Percentiles rank a stretch among this genome's conserved stretches.
Conservation (phyloP, 2,888 invertebrate genomes). For the Acrocera orbiculus region DNA sequence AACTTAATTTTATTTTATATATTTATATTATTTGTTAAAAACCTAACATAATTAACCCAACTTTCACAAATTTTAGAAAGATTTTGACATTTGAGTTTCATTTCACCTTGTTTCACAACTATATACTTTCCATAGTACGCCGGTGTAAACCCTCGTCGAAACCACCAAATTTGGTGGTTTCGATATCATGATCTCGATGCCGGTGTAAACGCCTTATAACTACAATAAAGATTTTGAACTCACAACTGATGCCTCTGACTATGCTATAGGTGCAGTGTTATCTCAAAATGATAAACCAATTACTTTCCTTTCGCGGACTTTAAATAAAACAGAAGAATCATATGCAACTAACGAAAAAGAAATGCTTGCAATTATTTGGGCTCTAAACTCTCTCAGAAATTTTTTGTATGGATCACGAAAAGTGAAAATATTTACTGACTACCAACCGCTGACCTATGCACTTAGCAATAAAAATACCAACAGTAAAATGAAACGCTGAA, state of each 20-base stretch:
- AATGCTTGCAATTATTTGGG: conserved; percentile 2
- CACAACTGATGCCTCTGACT: conserved; percentile 4
- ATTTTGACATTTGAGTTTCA: no score
- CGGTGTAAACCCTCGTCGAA: no score
- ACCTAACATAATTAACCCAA: no score
- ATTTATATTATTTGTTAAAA: no score
- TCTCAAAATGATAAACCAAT: conserved; percentile 3
- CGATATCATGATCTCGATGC: no score
- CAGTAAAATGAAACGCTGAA: conserved; percentile 4
- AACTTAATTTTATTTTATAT: no score
- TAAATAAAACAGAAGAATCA: conserved; percentile 3
- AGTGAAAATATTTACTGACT: conserved; percentile 1
- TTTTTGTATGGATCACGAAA: conserved; percentile 3
- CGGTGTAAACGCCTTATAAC: no score
- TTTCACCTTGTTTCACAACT: no score
- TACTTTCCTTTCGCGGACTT: conserved; percentile 1
- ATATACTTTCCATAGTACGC: no score
- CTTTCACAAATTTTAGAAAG: no score
- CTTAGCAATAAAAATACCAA: conserved; percentile 4
- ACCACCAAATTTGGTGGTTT: no score
- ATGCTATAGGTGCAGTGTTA: conserved; percentile 3
- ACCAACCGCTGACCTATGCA: conserved; percentile 2
- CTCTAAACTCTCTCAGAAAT: conserved; percentile 2
- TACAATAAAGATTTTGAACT: conserved; percentile 3
- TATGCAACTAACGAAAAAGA: conserved; percentile 4